Evolutionary conservation across 2,113 vertebrate genomes (phyloP).

Genomic region (Pelvicachromis taeniatus): DNA sequence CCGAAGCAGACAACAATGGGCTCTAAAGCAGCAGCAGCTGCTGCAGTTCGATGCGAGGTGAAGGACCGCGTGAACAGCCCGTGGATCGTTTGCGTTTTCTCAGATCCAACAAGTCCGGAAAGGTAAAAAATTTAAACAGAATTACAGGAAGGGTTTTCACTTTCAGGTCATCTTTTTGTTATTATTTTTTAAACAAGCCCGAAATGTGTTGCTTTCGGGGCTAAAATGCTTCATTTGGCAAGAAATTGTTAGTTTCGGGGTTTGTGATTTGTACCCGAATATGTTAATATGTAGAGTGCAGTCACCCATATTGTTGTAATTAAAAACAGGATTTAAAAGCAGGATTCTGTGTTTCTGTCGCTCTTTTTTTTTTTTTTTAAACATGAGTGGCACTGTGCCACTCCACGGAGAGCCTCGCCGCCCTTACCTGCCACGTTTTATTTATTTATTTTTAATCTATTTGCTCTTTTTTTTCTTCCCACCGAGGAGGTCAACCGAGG

Average conservation of each 20-base stretch:
- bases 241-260: neutral
- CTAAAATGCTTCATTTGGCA: neutral
- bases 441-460: too few relatives aligned
- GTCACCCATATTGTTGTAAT: neutral
- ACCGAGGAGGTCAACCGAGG: constrained; percentile 41
- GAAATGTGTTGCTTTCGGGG: neutral
- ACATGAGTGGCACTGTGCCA: neutral
- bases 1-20: constrained; percentile 42
- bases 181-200: too few relatives aligned
- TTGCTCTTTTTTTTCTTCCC: neutral
- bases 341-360: neutral
- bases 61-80: neutral
- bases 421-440: neutral
- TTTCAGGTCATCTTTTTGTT: neutral
- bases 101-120: neutral
- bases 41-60: constrained; percentile 23
- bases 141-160: neutral
- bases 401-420: neutral
- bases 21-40: constrained; percentile 22
- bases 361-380: too few relatives aligned
- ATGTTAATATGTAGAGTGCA: neutral
- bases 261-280: neutral
- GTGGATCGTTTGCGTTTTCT: neutral
- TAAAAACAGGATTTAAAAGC: neutral
- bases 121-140: neutral